A percentile compares a stretch with the other conserved stretches of the same genome.
Conservation (phyloP, 2,113 vertebrate genomes). For the Chrysochloris asiatica region DNA sequence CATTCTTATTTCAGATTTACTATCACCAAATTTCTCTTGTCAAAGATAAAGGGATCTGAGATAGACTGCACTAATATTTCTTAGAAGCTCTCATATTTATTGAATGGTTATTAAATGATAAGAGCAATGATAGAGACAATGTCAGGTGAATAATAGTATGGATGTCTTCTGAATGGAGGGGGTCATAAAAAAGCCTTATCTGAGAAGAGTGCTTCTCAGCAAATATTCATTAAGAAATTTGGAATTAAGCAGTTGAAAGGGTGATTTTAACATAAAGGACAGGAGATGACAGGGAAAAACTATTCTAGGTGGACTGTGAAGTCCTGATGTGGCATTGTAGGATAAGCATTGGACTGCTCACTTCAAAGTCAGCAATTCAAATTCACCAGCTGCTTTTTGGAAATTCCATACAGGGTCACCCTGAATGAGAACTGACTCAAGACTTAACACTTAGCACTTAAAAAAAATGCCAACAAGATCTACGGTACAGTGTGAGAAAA, state of each 20-base stretch:
- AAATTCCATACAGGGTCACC: too few relatives aligned
- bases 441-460: too few relatives aligned
- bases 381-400: too few relatives aligned
- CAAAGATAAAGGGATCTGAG: background rate
- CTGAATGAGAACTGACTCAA: too few relatives aligned
- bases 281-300: background rate
- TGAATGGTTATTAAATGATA: background rate
- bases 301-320: too few relatives aligned
- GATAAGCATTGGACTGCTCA: too few relatives aligned
- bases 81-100: background rate
- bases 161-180: fast-evolving
- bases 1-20: background rate
- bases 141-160: background rate
- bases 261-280: background rate
- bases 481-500: too few relatives aligned
- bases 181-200: background rate
- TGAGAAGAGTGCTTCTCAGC: background rate
- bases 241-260: background rate
- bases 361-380: too few relatives aligned
- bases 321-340: too few relatives aligned
- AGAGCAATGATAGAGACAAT: background rate
- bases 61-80: background rate
- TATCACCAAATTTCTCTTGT: background rate
- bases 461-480: too few relatives aligned
- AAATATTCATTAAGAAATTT: background rate